phyloP scores from a whole-genome alignment of 2,888 invertebrate genomes.

The Ophion costatus region DNA sequence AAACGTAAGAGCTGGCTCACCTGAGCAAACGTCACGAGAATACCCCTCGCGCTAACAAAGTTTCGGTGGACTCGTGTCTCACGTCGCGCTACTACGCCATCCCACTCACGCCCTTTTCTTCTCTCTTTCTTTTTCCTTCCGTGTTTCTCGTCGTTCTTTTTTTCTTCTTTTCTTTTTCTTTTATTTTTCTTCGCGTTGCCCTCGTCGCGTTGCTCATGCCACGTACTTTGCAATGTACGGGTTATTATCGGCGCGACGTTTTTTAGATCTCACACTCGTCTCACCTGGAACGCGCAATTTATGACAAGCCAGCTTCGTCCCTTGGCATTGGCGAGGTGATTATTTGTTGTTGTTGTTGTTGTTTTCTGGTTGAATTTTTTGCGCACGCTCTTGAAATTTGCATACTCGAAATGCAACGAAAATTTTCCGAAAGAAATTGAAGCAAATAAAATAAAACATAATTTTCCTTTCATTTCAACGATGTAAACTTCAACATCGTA shows the following conservation, averaged over 20 bases:
- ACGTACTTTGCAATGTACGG: conserved; percentile 26
- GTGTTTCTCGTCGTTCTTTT: not conserved
- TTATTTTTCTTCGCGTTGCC: not conserved
- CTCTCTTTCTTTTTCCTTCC: conserved; percentile 5
- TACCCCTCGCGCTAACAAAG: no score
- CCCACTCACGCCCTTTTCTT: conserved; percentile 17
- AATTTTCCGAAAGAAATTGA: no score
- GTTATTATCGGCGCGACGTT: conserved; percentile 1
- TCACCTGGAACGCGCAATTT: conserved; percentile 15
- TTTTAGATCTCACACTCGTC: conserved; percentile 18
- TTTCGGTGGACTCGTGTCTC: not conserved
- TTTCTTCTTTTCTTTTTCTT: no score
- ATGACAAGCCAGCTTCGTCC: not conserved
- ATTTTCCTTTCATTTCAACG: no score
- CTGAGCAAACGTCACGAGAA: no score
- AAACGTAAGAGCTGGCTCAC: no score
- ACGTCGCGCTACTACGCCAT: not conserved
- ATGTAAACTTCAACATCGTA: no score
- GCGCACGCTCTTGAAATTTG: not conserved
- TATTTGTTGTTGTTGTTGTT: not conserved
- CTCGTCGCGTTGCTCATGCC: conserved; percentile 17
- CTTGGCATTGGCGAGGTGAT: conserved; percentile 9
- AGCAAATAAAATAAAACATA: no score
- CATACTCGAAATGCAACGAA: no score
- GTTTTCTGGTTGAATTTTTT: no score